A percentile compares a stretch with the other conserved stretches of the same genome.
These are phyloP conservation scores for Vespertilio murinus DNA, from an alignment of 2,797 vertebrate species.

Conservation along the genomic window DNA sequence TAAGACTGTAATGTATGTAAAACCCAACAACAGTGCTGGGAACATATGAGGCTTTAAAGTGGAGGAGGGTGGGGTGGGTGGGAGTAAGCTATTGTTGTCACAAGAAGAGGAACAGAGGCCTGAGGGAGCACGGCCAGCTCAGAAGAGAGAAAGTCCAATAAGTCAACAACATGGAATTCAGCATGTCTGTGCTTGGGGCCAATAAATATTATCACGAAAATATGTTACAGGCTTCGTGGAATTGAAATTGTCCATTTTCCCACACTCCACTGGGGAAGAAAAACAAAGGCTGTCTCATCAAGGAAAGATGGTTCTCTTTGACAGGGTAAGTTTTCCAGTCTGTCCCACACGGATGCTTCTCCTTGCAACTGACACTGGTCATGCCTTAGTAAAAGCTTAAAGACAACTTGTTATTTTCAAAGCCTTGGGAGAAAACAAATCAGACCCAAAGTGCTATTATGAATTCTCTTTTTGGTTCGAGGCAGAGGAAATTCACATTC, in stretches of 20 bases:
- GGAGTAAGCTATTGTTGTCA: neutral
- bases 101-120: neutral
- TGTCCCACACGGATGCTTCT: neutral
- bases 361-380: neutral
- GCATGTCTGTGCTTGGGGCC: neutral
- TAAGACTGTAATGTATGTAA: neutral
- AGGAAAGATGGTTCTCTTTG: neutral
- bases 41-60: neutral
- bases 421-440: conserved; percentile 63
- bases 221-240: neutral
- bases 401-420: conserved; percentile 50
- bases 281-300: neutral
- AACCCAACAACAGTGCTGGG: neutral
- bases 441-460: conserved; percentile 60
- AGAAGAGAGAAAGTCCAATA: neutral
- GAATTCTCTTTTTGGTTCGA: conserved; percentile 71
- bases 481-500: conserved; percentile 75
- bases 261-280: neutral
- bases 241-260: neutral
- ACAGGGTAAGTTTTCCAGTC: conserved; percentile 26
- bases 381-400: conserved; percentile 46
- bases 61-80: too few relatives aligned
- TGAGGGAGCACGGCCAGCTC: neutral
- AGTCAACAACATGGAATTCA: neutral
- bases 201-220: neutral